These are phyloP conservation scores for Paramisgurnus dabryanus DNA, from an alignment of 2,113 vertebrate genomes.

Conservation along the genomic window DNA sequence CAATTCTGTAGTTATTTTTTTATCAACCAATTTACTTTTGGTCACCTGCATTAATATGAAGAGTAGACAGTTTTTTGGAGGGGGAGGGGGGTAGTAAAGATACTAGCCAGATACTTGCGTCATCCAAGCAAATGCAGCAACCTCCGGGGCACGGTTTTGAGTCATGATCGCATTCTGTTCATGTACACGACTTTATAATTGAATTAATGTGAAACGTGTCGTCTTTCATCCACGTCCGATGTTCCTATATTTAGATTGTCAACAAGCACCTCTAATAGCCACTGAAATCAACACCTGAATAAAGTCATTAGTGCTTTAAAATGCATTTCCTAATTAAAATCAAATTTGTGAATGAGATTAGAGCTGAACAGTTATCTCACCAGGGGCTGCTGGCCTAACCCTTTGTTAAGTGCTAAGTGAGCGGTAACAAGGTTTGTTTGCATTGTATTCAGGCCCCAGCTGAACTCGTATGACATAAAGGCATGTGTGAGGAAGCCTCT, in stretches of 20 bases:
- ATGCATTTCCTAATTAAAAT: constrained; percentile 30
- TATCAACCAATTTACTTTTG: background rate
- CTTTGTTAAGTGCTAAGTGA: constrained; percentile 38
- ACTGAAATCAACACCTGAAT: constrained; percentile 39
- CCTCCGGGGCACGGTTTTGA: background rate
- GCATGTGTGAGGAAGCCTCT: constrained; percentile 34
- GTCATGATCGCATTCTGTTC: background rate
- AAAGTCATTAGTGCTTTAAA: constrained; percentile 7
- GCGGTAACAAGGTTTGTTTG: constrained; percentile 52
- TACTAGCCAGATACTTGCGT: too few species aligned
- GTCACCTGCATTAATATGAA: background rate
- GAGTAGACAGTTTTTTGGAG: too few species aligned
- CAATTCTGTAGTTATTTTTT: background rate
- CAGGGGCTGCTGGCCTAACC: constrained; percentile 39
- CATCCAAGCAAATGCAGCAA: background rate
- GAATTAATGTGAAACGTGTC: constrained; percentile 1
- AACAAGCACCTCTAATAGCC: background rate
- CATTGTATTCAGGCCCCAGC: constrained; percentile 44
- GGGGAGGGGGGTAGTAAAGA: too few species aligned
- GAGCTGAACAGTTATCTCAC: constrained; percentile 41
- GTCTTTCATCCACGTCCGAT: background rate
- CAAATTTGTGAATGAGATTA: constrained; percentile 50
- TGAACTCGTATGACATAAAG: constrained; percentile 34
- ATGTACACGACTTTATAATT: background rate
- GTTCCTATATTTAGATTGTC: constrained; percentile 11